These are phyloP conservation scores for Xestoiulus laeticollis DNA, from an alignment of 2,888 invertebrate species.

Conservation along the genomic window DNA sequence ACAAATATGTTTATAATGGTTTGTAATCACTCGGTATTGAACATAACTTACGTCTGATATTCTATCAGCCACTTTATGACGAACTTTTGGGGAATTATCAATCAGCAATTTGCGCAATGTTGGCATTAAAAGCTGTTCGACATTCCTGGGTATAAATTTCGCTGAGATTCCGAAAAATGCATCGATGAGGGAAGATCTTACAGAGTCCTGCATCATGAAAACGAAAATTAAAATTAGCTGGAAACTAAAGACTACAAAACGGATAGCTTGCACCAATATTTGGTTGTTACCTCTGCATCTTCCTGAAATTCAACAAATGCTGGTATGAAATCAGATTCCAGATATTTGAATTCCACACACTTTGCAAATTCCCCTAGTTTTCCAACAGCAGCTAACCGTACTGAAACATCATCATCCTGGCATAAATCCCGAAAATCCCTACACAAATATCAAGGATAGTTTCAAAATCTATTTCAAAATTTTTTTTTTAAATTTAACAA, in stretches of 20 bases:
- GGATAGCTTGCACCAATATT: not conserved
- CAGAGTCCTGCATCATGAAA: conserved; percentile 15
- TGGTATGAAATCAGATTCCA: conserved; percentile 16
- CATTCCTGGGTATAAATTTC: conserved; percentile 50
- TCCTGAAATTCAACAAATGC: conserved; percentile 34
- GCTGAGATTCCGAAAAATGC: conserved; percentile 50
- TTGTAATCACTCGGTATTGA: not conserved
- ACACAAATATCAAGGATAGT: not conserved
- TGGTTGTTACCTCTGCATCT: not conserved
- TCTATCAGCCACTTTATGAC: conserved; percentile 36
- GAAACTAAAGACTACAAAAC: not conserved
- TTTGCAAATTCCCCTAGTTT: conserved; percentile 45
- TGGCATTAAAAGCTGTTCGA: conserved; percentile 49
- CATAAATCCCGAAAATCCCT: conserved; percentile 40
- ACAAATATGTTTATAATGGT: not conserved
- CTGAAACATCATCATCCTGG: not conserved
- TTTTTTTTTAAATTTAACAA: not conserved
- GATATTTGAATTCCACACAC: conserved; percentile 46
- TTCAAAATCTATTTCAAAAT: not conserved
- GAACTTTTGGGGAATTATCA: conserved; percentile 38
- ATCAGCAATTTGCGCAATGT: conserved; percentile 31
- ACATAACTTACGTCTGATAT: conserved; percentile 5
- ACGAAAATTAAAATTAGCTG: not conserved
- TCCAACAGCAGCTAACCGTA: conserved; percentile 14
- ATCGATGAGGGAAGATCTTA: conserved; percentile 38